Evolutionary conservation across 2,888 invertebrate species (phyloP), one percentile per base, ranked within the genome.

Genomic region (Netelia fuscicornis): DNA sequence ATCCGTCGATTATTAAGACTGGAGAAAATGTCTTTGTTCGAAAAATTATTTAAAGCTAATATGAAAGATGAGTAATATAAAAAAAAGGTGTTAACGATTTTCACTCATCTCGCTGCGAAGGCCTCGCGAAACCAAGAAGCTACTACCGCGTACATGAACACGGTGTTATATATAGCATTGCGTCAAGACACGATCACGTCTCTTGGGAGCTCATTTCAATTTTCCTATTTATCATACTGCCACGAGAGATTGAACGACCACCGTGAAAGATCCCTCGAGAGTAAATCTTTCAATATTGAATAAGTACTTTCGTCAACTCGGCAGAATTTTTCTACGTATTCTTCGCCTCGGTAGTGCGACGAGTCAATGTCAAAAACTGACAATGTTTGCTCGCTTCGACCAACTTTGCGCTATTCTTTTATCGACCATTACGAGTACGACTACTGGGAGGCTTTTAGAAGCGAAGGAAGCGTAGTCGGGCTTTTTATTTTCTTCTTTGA

Each of bases 381-480:
- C 54, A 56, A n/a, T 67, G 67, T 77, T 78, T 78, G 52, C 37
- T 60, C 68, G 17, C 60, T 68, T 52, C 62, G 44, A 70, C 11
- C 58, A 48, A 60, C 52, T 58, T 78, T 20, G 20, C 58, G 23
- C 58, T 17, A 67, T 44, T 78, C 44, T 68, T 44, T 17, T 30
- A 20, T 17, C 37, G 1, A 65, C 17, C 58, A 65, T 44, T 48
- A 48, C 58, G 23, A 37, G 37, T 6, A 37, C 37, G 6, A 9
- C 20, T 17, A 23, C 20, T 25, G 5, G 11, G 23, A 2, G 13
- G 9, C 2, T 56, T 25, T 23, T 30, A 44, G 52, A 11, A n/a
- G 11, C 8, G 20, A 48, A 48, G n/a, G 58, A 62, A 48, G 23
- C 9, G n/a, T 52, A 23, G 71, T 11, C 48, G 6, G 48, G 10